Evolutionary conservation across 2,113 vertebrate genomes (phyloP).

Genomic region (Eupsittula cactorum): DNA sequence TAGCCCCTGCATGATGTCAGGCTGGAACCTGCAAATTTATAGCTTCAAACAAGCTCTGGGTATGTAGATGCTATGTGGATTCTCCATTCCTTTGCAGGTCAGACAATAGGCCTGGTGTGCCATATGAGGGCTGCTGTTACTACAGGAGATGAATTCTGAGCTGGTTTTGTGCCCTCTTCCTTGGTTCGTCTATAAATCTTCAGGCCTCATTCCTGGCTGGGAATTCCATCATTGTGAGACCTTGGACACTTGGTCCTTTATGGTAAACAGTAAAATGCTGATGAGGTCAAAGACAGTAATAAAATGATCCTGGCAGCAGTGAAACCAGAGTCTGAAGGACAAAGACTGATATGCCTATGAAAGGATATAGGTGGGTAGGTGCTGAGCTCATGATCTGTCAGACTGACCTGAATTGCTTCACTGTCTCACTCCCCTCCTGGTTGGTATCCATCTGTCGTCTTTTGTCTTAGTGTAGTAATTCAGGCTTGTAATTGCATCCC

Average conservation of each 20-base stretch:
- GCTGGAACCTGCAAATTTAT: conserved; percentile 8
- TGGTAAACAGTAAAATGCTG: conserved; percentile 4
- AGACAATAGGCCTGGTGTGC: not conserved
- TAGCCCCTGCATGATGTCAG: not conserved
- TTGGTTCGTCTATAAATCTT: not conserved
- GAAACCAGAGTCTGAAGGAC: not conserved
- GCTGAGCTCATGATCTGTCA: not conserved
- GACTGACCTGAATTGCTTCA: conserved; percentile 6
- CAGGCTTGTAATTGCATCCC: not conserved
- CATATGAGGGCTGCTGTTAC: not conserved
- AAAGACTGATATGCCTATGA: not conserved
- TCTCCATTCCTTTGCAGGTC: not conserved
- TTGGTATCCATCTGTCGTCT: conserved; percentile 11
- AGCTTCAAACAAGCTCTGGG: not conserved
- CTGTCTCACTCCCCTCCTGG: not conserved
- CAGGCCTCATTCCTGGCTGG: not conserved
- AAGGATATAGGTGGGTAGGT: not conserved
- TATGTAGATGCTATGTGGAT: not conserved
- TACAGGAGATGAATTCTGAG: not conserved
- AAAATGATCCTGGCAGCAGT: not conserved
- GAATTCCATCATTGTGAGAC: not conserved
- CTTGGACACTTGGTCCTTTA: not conserved
- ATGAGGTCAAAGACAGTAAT: not conserved
- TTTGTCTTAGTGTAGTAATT: conserved; percentile 26
- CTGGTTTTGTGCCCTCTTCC: not conserved